phyloP scores from a whole-genome alignment of 2,797 vertebrate species.

The Lagorchestes hirsutus region DNA sequence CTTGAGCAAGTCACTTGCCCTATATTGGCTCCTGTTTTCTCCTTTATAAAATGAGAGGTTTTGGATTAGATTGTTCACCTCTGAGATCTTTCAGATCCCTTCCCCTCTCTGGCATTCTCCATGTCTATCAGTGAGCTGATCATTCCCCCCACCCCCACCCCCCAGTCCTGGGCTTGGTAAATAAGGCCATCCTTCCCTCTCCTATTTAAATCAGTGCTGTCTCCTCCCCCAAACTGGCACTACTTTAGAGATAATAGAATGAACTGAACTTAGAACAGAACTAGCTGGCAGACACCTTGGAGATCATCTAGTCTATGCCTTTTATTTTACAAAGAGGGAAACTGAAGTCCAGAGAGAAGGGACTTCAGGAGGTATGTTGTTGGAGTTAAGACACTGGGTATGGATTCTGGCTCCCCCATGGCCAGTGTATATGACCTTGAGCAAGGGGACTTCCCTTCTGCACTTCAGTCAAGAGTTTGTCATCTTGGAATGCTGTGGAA shows the following conservation, averaged over 20 bases:
- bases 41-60: background rate
- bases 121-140: background rate
- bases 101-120: background rate
- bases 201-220: background rate
- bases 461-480: background rate
- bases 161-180: background rate
- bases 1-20: background rate
- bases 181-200: background rate
- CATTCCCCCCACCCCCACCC: background rate
- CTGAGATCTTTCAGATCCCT: background rate
- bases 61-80: background rate
- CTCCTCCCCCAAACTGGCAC: no score
- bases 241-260: background rate
- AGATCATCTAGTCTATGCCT: background rate
- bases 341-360: background rate
- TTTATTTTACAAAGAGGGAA: background rate
- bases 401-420: background rate
- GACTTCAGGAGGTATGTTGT: background rate
- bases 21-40: background rate
- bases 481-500: background rate
- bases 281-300: background rate
- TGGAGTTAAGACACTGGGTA: background rate
- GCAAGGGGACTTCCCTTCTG: background rate
- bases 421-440: constrained; percentile 1
- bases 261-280: background rate